Evolutionary conservation across 2,113 vertebrate species (phyloP), one percentile per base, ranked within the genome.

Genomic region (Coptodon bakossiorum): DNA sequence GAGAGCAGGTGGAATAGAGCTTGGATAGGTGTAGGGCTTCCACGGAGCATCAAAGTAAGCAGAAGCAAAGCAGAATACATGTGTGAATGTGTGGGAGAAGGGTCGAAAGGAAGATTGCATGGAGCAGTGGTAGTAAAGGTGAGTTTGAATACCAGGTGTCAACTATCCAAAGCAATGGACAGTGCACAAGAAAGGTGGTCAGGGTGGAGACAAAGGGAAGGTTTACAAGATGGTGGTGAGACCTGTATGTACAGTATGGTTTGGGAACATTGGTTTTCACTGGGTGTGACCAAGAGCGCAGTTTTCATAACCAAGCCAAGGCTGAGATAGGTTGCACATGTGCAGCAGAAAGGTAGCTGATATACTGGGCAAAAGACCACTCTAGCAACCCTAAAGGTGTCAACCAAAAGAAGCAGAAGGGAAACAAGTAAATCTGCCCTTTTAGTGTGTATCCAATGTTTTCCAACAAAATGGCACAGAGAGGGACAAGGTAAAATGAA

Each of bases 191-290:
- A 68, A 40, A 68, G 11, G 19, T 68, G 63, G 19, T 0, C 34
- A n/a, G 63, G 38, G 36, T 40, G 63, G 63, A 40, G 36, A 68
- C 63, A 38, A 40, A 22, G 36, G 36, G 68, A 45, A 45, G 66
- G 13, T 45, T 73, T 71, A 27, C n/a, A 43, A 27, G n/a, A 22
- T 9, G 66, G 36, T 1, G 12, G n/a, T 43, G 12, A 13, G 66
- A 71, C 38, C 38, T 73, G 13, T 22, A 45, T 45, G 0, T 6
- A 66, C 31, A 66, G 31, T 66, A 6, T 43, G 9, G 38, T 16
- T 43, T 71, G 12, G 38, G 22, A 43, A 27, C 22, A 1, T 16
- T 45, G 22, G 38, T 73, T 45, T 27, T 24, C 7, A 43, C 13
- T 2, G 38, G 19, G n/a, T 1, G n/a, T 45, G 22, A 71, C 13